Evolutionary conservation across 1,140 invertebrate genomes (phyloP).

Genomic region (Wiebesia pumilae): DNA sequence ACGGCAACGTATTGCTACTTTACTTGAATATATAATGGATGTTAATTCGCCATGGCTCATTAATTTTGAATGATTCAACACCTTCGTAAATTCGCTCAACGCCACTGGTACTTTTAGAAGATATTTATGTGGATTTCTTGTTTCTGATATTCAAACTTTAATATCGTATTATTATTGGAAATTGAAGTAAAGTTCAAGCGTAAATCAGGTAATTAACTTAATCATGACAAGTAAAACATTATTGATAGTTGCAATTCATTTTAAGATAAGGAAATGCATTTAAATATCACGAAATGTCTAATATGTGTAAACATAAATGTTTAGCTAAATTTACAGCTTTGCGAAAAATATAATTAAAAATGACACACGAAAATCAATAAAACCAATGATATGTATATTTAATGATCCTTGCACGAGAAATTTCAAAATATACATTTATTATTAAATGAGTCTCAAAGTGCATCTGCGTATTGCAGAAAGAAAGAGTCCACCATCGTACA

Average conservation of each 20-base stretch:
- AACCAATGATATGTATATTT: too few relatives aligned
- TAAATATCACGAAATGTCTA: background rate
- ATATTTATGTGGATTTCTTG: slow-evolving; percentile 23
- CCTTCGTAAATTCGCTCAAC: slow-evolving; percentile 38
- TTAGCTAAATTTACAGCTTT: too few relatives aligned
- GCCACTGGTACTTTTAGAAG: background rate
- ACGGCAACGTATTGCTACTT: slow-evolving; percentile 23
- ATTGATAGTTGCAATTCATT: too few relatives aligned
- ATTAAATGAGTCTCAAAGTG: too few relatives aligned
- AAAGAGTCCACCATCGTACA: too few relatives aligned
- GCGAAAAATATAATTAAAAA: too few relatives aligned
- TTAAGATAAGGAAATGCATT: background rate
- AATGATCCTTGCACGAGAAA: too few relatives aligned
- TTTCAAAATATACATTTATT: too few relatives aligned
- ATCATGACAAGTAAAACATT: too few relatives aligned
- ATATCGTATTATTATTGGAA: slow-evolving; percentile 11
- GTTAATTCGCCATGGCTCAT: background rate
- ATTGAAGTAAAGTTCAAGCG: background rate
- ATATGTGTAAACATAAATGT: too few relatives aligned
- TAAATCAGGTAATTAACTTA: slow-evolving; percentile 12
- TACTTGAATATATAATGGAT: background rate
- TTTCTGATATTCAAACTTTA: slow-evolving; percentile 22
- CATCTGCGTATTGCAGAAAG: too few relatives aligned
- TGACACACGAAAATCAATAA: too few relatives aligned
- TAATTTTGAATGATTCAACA: slow-evolving; percentile 37